These are phyloP conservation scores for Drosophila leonis DNA, from an alignment of 2,888 invertebrate species.

Conservation along the genomic window DNA sequence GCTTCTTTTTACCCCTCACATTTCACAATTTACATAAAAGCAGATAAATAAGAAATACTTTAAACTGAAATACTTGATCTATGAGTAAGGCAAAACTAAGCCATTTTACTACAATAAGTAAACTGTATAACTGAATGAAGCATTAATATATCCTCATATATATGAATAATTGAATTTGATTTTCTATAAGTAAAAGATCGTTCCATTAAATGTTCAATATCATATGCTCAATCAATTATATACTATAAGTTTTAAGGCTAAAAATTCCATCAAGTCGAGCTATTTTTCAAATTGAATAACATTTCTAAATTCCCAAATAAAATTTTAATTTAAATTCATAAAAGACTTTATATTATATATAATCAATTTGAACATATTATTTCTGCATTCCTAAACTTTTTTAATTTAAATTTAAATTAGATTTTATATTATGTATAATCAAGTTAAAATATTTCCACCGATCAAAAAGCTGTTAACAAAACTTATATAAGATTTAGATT, in stretches of 20 bases:
- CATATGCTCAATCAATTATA: too few species aligned
- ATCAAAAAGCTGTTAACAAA: not conserved
- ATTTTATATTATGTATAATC: not conserved
- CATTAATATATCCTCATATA: not conserved
- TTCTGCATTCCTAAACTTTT: not conserved
- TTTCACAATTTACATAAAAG: slow-evolving; percentile 19
- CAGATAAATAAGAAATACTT: not conserved
- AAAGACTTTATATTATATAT: not conserved
- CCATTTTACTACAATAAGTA: not conserved
- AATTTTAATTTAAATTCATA: not conserved
- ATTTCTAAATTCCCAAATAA: not conserved
- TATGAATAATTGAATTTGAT: not conserved
- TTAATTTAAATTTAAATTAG: not conserved
- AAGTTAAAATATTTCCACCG: not conserved
- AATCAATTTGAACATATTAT: not conserved
- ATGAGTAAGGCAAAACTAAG: not conserved
- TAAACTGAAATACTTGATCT: not conserved
- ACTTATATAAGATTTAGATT: not conserved
- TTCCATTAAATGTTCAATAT: not conserved
- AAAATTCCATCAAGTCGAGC: not conserved
- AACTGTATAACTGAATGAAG: not conserved
- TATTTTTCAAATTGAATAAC: not conserved
- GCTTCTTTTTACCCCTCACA: slow-evolving; percentile 13
- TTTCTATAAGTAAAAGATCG: not conserved
- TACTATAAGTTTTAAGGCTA: not conserved